phyloP scores from a whole-genome alignment of 2,888 invertebrate species.

The Ceraclea dissimilis region DNA sequence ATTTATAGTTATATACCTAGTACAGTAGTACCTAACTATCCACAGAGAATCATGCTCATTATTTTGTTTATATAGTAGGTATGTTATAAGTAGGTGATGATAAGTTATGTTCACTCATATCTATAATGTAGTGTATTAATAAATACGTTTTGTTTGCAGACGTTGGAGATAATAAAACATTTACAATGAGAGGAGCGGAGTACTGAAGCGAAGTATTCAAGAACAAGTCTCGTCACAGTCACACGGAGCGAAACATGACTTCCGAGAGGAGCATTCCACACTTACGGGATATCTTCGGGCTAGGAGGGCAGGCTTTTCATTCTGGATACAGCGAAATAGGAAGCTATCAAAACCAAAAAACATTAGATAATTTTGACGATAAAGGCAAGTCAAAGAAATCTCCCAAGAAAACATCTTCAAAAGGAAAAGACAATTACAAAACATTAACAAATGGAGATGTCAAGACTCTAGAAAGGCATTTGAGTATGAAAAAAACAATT shows the following conservation, averaged over 20 bases:
- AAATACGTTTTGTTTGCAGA: not conserved
- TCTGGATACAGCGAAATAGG: constrained; percentile 33
- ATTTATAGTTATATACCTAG: too few relatives aligned
- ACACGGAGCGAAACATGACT: constrained; percentile 40
- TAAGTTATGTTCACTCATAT: too few relatives aligned
- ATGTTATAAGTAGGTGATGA: too few relatives aligned
- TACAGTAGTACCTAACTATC: too few relatives aligned
- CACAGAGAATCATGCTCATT: too few relatives aligned
- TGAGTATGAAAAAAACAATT: constrained; percentile 83
- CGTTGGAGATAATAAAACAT: not conserved
- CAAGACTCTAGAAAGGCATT: constrained; percentile 69
- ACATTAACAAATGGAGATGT: constrained; percentile 59
- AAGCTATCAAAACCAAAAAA: constrained; percentile 29
- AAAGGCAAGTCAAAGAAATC: constrained; percentile 50
- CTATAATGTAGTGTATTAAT: too few relatives aligned
- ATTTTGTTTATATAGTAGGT: too few relatives aligned
- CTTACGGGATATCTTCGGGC: constrained; percentile 65
- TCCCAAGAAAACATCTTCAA: constrained; percentile 43
- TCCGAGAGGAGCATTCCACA: constrained; percentile 71
- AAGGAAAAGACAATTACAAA: constrained; percentile 63
- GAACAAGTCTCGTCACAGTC: constrained; percentile 5
- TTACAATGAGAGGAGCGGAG: not conserved
- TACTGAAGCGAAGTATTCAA: not conserved
- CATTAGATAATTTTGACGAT: constrained; percentile 28
- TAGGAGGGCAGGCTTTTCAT: constrained; percentile 46